Evolutionary conservation across 2,797 vertebrate genomes (phyloP), one percentile per base, ranked within the genome.

Genomic region (Hylomyscus alleni): DNA sequence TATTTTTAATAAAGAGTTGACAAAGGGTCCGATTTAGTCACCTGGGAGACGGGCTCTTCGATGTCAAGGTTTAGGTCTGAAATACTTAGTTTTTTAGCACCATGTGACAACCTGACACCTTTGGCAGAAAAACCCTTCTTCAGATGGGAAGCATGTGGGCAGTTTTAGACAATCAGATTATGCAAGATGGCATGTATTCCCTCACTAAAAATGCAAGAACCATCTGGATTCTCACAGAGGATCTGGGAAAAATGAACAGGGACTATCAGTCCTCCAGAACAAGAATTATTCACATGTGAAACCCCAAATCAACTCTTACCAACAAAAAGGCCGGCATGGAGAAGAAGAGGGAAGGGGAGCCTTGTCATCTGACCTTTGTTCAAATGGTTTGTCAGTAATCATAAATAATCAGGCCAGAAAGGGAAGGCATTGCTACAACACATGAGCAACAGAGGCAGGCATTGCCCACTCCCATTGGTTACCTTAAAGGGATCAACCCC

Each of bases 191-290:
- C 75, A 96, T 89, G 65, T 54, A 76, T 47, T 97, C 72, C 65
- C 91, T 80, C 93, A 89, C 44, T 86, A 83, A 97, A 96, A 95
- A 95, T 87, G 89, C 56, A 82, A 82, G 94, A 89, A 81, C 87
- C 80, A 97, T 95, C 95, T 97, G 90, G 92, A 95, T 90, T 95
- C 84, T 98, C 96, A 84, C 91, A 83, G 91, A 91, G 94, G 93
- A 95, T 89, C 90, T 54, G 78, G 65, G 22, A 89, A 54, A 95
- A 95, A 95, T 44, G 83, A 96, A 89, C 95, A 94, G 93, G 94
- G 82, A 94, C 91, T 96, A 93, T 94, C 87, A 65, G 29, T 95
- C 58, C 86, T 95, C 83, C 72, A 72, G 73, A 90, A 84, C 81
- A 94, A 37, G 75, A 95, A 88, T 87, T 29, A 0, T 95, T 92